phyloP scores from a whole-genome alignment of 2,797 vertebrate genomes.

The Enteromius paludinosus region DNA sequence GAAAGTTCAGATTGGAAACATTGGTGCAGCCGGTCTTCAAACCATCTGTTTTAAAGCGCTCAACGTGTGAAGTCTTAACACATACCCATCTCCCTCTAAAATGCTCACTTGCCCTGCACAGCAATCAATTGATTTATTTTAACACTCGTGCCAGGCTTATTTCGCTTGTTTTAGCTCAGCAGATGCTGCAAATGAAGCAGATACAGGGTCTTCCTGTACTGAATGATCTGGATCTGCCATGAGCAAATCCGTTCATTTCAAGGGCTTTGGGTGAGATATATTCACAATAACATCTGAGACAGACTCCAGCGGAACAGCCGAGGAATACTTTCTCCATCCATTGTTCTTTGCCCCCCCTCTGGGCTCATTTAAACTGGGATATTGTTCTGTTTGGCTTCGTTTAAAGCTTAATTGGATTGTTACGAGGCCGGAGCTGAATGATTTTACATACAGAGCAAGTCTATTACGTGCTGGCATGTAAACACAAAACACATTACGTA shows the following conservation, averaged over 20 bases:
- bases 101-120: slow-evolving; percentile 4
- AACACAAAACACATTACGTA: slow-evolving; percentile 59
- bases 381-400: slow-evolving; percentile 54
- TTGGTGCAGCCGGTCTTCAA: neutral
- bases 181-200: slow-evolving; percentile 18
- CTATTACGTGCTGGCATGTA: slow-evolving; percentile 64
- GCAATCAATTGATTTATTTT: slow-evolving; percentile 40
- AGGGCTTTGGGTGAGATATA: slow-evolving; percentile 32
- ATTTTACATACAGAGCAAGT: slow-evolving; percentile 62
- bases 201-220: slow-evolving; percentile 23
- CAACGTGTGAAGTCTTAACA: slow-evolving; percentile 34
- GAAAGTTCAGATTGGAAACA: slow-evolving; percentile 13
- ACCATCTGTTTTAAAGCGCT: slow-evolving; percentile 27
- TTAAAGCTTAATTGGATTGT: slow-evolving; percentile 61
- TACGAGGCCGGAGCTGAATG: slow-evolving; percentile 59
- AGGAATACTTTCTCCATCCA: slow-evolving; percentile 28
- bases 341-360: slow-evolving; percentile 43
- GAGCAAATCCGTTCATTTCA: slow-evolving; percentile 29
- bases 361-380: slow-evolving; percentile 35
- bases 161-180: slow-evolving; percentile 30
- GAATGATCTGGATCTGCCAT: slow-evolving; percentile 15
- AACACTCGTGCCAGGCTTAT: neutral
- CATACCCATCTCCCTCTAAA: slow-evolving; percentile 1
- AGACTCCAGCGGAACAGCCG: slow-evolving; percentile 23
- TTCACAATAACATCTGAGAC: slow-evolving; percentile 41